phyloP scores from a whole-genome alignment of 2,113 vertebrate species.

The Neomonachus schauinslandi region DNA sequence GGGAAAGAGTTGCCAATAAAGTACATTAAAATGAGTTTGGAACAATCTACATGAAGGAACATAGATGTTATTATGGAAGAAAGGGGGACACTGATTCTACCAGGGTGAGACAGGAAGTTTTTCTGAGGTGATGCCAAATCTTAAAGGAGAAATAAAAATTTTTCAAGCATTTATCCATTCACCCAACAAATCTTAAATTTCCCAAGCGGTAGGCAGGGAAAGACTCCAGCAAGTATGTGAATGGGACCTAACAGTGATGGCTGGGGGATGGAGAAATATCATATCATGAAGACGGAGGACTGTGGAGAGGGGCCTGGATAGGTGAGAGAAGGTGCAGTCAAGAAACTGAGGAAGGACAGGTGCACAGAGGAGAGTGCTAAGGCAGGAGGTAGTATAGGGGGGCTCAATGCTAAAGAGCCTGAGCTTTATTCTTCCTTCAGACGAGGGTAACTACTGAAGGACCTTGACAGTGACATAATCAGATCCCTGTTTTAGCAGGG shows the following conservation, averaged over 20 bases:
- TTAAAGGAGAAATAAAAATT: not conserved
- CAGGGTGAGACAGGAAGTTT: not conserved
- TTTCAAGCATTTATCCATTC: not conserved
- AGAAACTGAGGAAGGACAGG: not conserved
- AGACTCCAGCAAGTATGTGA: not conserved
- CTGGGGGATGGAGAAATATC: not conserved
- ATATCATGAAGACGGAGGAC: not conserved
- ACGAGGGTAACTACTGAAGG: not conserved
- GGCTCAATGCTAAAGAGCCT: not conserved
- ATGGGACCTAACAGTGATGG: not conserved
- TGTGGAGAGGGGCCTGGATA: not conserved
- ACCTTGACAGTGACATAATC: not conserved
- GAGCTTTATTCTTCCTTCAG: not conserved
- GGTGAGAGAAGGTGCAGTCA: not conserved
- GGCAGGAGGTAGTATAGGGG: not conserved
- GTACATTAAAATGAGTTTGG: not conserved
- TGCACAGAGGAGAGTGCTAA: not conserved
- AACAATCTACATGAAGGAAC: not conserved
- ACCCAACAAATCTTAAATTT: not conserved
- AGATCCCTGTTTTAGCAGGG: not conserved
- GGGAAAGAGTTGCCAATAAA: not conserved
- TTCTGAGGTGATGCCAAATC: not conserved
- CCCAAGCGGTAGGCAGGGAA: not conserved
- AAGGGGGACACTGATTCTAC: not conserved
- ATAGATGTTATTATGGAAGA: not conserved